Base-by-base conservation (phyloP, 1,140 invertebrate genomes). In the Teleogryllus occipitalis region DNA sequence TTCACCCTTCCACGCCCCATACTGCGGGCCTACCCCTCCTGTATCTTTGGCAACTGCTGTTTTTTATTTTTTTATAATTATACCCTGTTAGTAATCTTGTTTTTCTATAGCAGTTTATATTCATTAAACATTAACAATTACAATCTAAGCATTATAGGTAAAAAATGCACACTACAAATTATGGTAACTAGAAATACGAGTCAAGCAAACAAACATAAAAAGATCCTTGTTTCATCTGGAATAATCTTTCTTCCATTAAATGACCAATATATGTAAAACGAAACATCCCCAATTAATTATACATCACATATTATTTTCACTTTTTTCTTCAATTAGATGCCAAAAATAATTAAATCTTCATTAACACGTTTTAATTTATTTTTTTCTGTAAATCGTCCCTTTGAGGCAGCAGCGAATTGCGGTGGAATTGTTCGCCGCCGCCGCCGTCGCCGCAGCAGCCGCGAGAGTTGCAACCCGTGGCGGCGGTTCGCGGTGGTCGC, bases 331-430 rank as follows among this genome's bases (percentile, higher is more conserved):
- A 65, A 65, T 65, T 65, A 65, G 54, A 65, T 65, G 54, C 54
- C 54, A 65, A 65, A 65, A 65, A 65, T 65, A 65, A 65, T 65
- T 65, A 65, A 65, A 65, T 65, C 54, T 65, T 65, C 54, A 65
- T 65, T 65, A 65, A 65, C 54, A 65, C 18, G 54, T 14, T 10
- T 39, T 39, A 39, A 39, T 39, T 39, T 39, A 39, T 39, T 39
- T 39, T 39, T 39, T 39, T 39, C 27, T 39, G 27, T 39, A 39
- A 39, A 39, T 39, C 27, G 27, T 39, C 27, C 27, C 27, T 2
- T 39, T 39, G 27, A 39, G 27, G 27, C 27, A 39, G 27, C 27
- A 5, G 27, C 1, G 27, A 39, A 39, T 5, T 1, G 27, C 5
- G 27, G 27, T 39, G 27, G 27, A 39, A 5, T 5, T 39, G 27